Evolutionary conservation across 2,888 invertebrate genomes (phyloP).

Genomic region (Tinea trinotella): DNA sequence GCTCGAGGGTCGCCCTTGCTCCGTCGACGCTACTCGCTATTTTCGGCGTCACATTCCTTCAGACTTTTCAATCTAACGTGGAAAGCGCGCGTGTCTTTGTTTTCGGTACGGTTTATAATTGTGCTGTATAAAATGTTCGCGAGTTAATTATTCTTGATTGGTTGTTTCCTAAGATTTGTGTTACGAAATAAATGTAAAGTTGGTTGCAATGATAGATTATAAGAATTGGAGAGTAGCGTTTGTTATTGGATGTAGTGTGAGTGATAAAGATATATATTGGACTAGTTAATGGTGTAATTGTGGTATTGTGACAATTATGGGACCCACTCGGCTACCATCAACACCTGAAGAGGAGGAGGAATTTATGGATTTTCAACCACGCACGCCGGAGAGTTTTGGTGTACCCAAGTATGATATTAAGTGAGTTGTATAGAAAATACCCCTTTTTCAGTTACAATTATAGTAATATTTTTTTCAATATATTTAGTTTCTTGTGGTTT

Average conservation of each 20-base stretch:
- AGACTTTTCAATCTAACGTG: constrained; percentile 69
- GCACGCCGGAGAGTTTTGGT: constrained; percentile 30
- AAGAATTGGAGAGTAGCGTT: not conserved
- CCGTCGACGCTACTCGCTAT: constrained; percentile 66
- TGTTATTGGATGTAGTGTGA: not conserved
- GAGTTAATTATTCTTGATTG: not conserved
- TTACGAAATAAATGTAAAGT: not conserved
- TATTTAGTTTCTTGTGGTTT: too few species aligned
- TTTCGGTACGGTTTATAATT: constrained; percentile 38
- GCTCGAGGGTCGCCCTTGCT: constrained; percentile 64
- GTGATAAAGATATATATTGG: constrained; percentile 25
- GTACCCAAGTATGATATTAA: constrained; percentile 31
- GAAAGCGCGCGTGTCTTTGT: constrained; percentile 58
- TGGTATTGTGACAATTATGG: constrained; percentile 38
- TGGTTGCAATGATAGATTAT: not conserved
- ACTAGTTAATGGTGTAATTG: constrained; percentile 43
- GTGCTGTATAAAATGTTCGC: too few species aligned
- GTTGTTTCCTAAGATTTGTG: not conserved
- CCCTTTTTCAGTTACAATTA: too few species aligned
- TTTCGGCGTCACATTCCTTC: constrained; percentile 68
- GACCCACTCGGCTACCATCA: constrained; percentile 55
- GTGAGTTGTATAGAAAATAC: constrained; percentile 8
- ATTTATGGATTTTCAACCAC: constrained; percentile 20
- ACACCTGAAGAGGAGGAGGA: constrained; percentile 57
- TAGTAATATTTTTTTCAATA: too few species aligned